Conservation (phyloP, 2,888 invertebrate genomes). For the Pecten maximus region DNA sequence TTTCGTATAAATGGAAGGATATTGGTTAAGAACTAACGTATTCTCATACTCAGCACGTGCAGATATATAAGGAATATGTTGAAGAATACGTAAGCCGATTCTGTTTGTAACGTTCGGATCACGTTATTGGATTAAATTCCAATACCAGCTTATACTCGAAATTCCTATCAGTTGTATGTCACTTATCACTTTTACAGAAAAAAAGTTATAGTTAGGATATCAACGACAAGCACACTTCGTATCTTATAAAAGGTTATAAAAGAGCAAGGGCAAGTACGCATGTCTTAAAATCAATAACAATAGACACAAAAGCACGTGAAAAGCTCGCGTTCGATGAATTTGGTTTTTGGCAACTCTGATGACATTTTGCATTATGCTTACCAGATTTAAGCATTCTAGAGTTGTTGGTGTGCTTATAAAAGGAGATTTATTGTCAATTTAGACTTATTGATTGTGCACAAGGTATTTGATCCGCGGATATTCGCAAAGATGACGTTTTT, state of each 20-base stretch:
- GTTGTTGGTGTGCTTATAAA: too few relatives aligned
- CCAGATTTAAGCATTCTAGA: too few relatives aligned
- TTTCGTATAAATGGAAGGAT: too few relatives aligned
- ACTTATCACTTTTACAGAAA: too few relatives aligned
- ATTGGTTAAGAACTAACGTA: too few relatives aligned
- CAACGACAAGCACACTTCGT: too few relatives aligned
- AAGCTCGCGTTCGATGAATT: too few relatives aligned
- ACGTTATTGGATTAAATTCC: background rate
- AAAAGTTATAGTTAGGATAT: too few relatives aligned
- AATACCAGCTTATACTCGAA: background rate
- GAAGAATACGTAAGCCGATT: background rate
- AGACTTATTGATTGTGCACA: too few relatives aligned
- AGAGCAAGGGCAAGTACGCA: background rate
- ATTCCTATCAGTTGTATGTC: background rate
- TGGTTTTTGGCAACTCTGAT: too few relatives aligned
- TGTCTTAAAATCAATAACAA: background rate
- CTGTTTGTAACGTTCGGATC: background rate
- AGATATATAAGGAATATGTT: background rate
- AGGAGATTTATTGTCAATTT: too few relatives aligned
- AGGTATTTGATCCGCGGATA: background rate
- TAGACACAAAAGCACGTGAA: background rate
- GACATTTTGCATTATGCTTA: too few relatives aligned
- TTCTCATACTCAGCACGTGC: background rate
- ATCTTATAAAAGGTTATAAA: background rate
- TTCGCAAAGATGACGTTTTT: background rate